phyloP scores from a whole-genome alignment of 1,140 invertebrate genomes.

The Sinonovacula constricta region DNA sequence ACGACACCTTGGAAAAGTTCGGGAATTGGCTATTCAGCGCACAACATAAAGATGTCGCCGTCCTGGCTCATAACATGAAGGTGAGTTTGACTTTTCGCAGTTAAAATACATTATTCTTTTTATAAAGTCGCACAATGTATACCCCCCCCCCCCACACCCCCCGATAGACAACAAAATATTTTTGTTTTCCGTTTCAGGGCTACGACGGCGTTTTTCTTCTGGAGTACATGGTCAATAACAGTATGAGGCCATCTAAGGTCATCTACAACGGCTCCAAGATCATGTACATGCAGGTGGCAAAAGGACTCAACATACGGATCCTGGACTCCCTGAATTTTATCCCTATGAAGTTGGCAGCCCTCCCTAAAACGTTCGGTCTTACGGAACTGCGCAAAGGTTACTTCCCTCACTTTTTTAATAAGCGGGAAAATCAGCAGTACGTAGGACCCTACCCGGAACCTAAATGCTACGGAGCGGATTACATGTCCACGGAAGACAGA shows the following conservation, averaged over 20 bases:
- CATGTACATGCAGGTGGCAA: background rate
- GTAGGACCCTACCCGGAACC: constrained; percentile 8
- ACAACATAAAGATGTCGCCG: background rate
- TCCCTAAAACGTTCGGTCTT: constrained; percentile 22
- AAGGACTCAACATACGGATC: background rate
- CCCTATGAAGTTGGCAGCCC: background rate
- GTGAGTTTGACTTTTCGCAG: too few relatives aligned
- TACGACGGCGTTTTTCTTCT: constrained; percentile 33
- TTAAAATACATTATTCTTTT: too few relatives aligned
- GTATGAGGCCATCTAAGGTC: background rate
- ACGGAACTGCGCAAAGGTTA: constrained; percentile 26
- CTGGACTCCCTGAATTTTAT: constrained; percentile 29
- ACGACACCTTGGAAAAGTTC: constrained; percentile 6
- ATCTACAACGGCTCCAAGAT: constrained; percentile 16
- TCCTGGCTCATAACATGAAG: too few relatives aligned
- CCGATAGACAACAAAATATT: background rate
- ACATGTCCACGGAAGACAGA: too few relatives aligned
- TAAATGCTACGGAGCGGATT: background rate
- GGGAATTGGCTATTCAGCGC: constrained; percentile 26
- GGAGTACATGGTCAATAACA: constrained; percentile 6
- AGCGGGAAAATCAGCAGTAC: background rate
- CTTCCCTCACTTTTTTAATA: constrained; percentile 32
- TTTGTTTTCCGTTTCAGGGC: too few relatives aligned
- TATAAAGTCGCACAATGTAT: too few relatives aligned
- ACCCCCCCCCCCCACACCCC: background rate